phyloP scores from a whole-genome alignment of 2,113 vertebrate genomes.

The Myocastor coypus region DNA sequence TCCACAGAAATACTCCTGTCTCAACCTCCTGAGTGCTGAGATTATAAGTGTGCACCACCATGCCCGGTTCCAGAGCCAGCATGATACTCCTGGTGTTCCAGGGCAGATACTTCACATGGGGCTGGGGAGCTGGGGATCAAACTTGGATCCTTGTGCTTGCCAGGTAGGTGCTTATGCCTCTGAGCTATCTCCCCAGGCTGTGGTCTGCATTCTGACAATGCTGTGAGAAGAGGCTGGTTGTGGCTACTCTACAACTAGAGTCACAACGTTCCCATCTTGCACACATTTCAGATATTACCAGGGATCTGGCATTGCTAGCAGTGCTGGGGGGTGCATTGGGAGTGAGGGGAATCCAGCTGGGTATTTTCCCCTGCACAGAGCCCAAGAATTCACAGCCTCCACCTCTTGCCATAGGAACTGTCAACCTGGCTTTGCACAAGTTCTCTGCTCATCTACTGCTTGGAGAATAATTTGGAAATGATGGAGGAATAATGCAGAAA shows the following conservation, averaged over 20 bases:
- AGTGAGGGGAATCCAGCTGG: background rate
- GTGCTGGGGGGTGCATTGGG: too few relatives aligned
- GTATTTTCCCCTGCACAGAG: background rate
- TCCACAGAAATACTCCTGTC: too few relatives aligned
- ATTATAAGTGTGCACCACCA: too few relatives aligned
- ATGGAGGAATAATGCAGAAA: background rate
- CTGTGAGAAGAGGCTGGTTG: background rate
- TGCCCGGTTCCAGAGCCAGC: too few relatives aligned
- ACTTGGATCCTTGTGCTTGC: too few relatives aligned
- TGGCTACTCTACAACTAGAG: background rate
- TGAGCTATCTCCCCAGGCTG: too few relatives aligned
- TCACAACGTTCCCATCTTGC: rapidly evolving
- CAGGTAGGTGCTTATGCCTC: too few relatives aligned
- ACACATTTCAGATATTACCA: background rate
- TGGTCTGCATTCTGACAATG: background rate
- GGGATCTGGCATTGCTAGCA: background rate
- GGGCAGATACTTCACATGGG: too few relatives aligned
- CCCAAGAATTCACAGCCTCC: rapidly evolving
- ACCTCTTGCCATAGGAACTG: background rate
- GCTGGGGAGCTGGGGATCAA: too few relatives aligned
- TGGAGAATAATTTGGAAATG: background rate
- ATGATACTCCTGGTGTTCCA: too few relatives aligned
- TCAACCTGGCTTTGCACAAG: background rate
- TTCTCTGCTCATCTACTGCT: background rate
- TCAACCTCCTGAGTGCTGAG: too few relatives aligned